Conservation (phyloP, 2,888 invertebrate genomes). For the Leuctra nigra region DNA sequence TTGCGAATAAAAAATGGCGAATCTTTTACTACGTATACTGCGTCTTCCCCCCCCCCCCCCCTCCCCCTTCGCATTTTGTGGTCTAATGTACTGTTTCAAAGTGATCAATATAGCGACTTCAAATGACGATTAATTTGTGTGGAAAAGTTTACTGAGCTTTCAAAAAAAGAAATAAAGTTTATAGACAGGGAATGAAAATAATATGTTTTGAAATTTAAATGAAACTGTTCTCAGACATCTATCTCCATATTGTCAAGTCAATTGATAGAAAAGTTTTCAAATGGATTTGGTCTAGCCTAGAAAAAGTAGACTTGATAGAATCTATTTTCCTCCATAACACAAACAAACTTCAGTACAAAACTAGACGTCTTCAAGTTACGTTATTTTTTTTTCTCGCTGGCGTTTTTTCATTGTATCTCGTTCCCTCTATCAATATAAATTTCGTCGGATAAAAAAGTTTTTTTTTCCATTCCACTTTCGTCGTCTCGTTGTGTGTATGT, state of each 20-base stretch:
- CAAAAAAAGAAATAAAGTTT: no score
- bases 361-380: not conserved
- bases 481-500: not conserved
- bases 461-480: conserved; percentile 20
- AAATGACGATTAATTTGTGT: no score
- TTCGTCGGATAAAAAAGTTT: conserved; percentile 21
- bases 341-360: not conserved
- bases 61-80: no score
- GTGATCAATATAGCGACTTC: no score
- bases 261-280: conserved; percentile 5
- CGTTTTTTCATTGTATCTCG: conserved; percentile 11
- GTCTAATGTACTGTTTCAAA: no score
- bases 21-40: no score
- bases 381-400: not conserved
- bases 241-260: not conserved
- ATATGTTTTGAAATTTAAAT: conserved; percentile 1
- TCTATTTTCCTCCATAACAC: no score
- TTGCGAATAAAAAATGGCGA: no score
- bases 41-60: no score
- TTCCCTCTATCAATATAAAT: conserved; percentile 23
- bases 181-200: no score
- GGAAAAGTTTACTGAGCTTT: no score
- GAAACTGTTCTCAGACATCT: not conserved
- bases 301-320: no score
- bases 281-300: conserved; percentile 1